These are phyloP conservation scores for Ia io DNA, from an alignment of 2,113 vertebrate species.

Conservation along the genomic window DNA sequence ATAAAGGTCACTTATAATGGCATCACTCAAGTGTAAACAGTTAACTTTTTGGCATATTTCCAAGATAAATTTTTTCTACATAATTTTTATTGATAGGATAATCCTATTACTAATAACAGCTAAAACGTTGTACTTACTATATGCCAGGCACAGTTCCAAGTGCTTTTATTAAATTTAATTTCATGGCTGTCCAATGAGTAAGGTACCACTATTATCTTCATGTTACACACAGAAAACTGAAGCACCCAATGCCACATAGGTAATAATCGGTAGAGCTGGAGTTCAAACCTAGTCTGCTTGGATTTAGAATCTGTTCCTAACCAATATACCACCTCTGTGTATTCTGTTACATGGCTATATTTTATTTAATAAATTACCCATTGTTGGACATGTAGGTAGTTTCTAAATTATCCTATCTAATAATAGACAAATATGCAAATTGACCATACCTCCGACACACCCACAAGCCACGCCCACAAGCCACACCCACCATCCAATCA, in stretches of 20 bases:
- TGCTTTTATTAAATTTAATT: not conserved
- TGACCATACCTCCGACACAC: no score
- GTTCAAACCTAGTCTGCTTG: not conserved
- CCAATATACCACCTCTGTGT: not conserved
- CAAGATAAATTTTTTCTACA: not conserved
- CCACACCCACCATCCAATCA: no score
- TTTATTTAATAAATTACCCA: not conserved
- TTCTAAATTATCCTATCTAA: slow-evolving; percentile 15
- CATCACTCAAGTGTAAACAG: not conserved
- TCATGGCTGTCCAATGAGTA: not conserved
- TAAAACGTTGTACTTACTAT: not conserved
- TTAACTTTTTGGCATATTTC: not conserved
- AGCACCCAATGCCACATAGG: not conserved
- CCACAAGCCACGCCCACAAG: no score
- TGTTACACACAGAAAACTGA: not conserved
- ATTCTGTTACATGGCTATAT: not conserved
- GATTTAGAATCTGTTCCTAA: not conserved
- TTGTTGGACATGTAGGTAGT: not conserved
- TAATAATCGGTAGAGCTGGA: not conserved
- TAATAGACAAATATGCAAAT: no score
- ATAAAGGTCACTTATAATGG: not conserved
- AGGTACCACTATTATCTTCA: not conserved
- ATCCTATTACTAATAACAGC: not conserved
- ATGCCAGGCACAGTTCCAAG: not conserved
- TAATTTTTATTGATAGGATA: not conserved